Evolutionary conservation across 2,113 vertebrate genomes (phyloP), one percentile per base, ranked within the genome.

Genomic region (Hippocampus mohnikei): DNA sequence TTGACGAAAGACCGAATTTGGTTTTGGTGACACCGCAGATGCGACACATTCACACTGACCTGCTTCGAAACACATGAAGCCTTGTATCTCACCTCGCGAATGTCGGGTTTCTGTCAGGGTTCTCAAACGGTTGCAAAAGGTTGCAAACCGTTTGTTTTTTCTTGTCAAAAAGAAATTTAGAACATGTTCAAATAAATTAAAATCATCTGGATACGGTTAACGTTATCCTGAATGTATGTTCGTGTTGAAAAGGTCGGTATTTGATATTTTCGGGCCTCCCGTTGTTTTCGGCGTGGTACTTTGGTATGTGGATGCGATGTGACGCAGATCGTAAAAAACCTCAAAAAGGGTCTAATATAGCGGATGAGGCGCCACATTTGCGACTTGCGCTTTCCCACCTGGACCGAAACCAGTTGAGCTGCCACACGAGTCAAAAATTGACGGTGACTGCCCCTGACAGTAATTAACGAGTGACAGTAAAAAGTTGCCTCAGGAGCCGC

Each of bases 391-490:
- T 61, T 64, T 70, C 21, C n/a, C 60, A 60, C 56, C 52, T 23
- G 52, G 15, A 37, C 64, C 52, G 53, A 78, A 80, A 70, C 61
- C 69, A 65, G 53, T 56, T 67, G 37, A 69, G 46, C 75, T 77
- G 62, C 59, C 61, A 74, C 62, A 66, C 48, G 41, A 69, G 77
- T 73, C 70, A 72, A 78, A 79, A 66, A 70, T 75, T 77, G 77
- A 72, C 62, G 70, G 61, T 66, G 55, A 81, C 70, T 74, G 66
- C 40, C 67, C 33, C 65, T 69, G 50, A 70, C 61, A 71, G 76
- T 81, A 80, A 83, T 83, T 85, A 84, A 74, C 53, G 76, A 86
- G 79, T 78, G 72, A 76, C 44, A 60, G 73, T 71, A 74, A 83
- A 85, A 86, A 75, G 59, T 74, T 74, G 72, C 85, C 76, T 73